Evolutionary conservation across 1,140 invertebrate species (phyloP), one percentile per base, ranked within the genome.

Genomic region (Drosophila sproati): DNA sequence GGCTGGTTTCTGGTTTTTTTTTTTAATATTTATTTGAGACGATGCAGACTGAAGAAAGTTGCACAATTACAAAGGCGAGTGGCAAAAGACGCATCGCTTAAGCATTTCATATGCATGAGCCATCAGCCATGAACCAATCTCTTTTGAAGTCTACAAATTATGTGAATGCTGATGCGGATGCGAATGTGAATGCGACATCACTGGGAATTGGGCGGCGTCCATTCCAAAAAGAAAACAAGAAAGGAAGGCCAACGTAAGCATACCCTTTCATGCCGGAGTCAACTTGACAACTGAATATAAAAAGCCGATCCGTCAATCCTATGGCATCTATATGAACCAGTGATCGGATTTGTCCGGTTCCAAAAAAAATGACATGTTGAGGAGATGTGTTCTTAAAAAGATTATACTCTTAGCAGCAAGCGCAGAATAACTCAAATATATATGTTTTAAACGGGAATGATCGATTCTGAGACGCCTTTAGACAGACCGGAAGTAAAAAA

Each of bases 1-100:
- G 50, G 51, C 60, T 37, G 0, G 37, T n/a, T 47, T 4, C 51
- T 34, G 59, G 31, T 70, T 34, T 48, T 20, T 57, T 61, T 35
- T 35, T 6, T 48, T n/a, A 1, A 20, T 20, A 8, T 62, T 61
- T 66, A 28, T 64, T 61, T 31, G 54, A 28, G 39, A 41, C 48
- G 45, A 20, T 20, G 20, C 5, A 59, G 41, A 55, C 66, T 71
- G 66, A 73, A 80, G 78, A 80, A 76, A 76, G 82, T 69, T 88
- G 82, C 82, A 82, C 82, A 86, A 88, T 79, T 71, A 86, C 83
- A 86, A 86, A 87, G 71, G 71, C 43, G 31, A 47, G 41, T 12
- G 56, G 50, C 59, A 73, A 62, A 71, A 74, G 73, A 48, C 60
- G 59, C 50, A 50, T 69, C 73, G 73, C 47, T 73, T 85, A 61